These are phyloP conservation scores for Lepeophtheirus nordmannii DNA, from an alignment of 2,888 invertebrate genomes.

Conservation along the genomic window DNA sequence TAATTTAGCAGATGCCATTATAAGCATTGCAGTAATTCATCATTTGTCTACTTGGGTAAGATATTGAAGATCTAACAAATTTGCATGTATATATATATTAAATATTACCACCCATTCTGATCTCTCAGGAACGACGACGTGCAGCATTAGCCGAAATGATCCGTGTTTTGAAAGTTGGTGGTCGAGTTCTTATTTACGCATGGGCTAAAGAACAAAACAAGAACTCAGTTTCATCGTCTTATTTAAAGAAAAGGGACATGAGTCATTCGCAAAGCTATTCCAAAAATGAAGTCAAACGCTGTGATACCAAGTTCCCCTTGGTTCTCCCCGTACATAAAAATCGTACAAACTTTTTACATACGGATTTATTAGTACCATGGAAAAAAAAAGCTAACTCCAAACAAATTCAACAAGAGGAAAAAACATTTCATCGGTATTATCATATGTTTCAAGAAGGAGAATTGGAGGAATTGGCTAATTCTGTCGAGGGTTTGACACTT, in stretches of 20 bases:
- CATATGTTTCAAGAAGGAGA: constrained; percentile 81
- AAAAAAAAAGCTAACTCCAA: constrained; percentile 38
- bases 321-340: constrained; percentile 69
- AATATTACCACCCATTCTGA: not conserved
- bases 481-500: constrained; percentile 42
- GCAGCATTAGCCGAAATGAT: constrained; percentile 61
- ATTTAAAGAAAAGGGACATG: constrained; percentile 47
- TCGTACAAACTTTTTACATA: constrained; percentile 70
- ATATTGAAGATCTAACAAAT: constrained; percentile 19
- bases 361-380: constrained; percentile 92
- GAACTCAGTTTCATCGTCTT: constrained; percentile 49
- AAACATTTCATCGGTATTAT: constrained; percentile 62
- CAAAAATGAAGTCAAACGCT: not conserved
- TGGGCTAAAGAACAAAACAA: constrained; percentile 83
- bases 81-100: constrained; percentile 22
- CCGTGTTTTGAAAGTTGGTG: constrained; percentile 52
- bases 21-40: constrained; percentile 93
- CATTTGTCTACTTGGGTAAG: constrained; percentile 65
- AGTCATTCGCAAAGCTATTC: constrained; percentile 28
- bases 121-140: constrained; percentile 48
- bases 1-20: constrained; percentile 55
- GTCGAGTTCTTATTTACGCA: constrained; percentile 71
- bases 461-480: constrained; percentile 48
- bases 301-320: constrained; percentile 26
- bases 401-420: constrained; percentile 26